phyloP scores from a whole-genome alignment of 92 coral and sea anemone genomes.

The Umimayanthus chanpuru region DNA sequence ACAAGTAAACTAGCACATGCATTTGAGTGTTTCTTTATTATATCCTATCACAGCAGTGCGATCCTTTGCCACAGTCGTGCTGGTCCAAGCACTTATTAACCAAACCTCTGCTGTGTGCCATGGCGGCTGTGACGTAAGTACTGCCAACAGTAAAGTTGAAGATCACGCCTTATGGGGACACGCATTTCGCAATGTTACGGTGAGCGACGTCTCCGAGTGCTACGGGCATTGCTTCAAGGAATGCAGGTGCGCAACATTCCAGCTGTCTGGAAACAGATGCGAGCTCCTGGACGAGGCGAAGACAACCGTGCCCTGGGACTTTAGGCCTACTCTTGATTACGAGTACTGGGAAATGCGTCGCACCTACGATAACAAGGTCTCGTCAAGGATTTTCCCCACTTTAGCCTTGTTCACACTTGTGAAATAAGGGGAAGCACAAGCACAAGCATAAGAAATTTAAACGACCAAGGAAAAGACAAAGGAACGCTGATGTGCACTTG shows the following conservation, averaged over 20 bases:
- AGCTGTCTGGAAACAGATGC: background rate
- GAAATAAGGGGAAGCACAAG: too few species aligned
- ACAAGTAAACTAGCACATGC: too few species aligned
- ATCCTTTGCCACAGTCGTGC: background rate
- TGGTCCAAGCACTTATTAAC: background rate
- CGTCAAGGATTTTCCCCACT: too few species aligned
- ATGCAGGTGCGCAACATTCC: background rate
- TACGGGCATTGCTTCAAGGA: conserved; percentile 9
- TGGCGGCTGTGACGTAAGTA: background rate
- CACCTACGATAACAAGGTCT: background rate
- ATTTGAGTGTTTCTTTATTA: background rate
- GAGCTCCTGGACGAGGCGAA: background rate
- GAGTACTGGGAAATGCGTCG: conserved; percentile 2
- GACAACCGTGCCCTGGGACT: background rate
- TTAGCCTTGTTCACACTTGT: too few species aligned
- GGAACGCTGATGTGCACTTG: too few species aligned
- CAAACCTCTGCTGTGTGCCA: background rate
- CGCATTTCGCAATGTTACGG: background rate
- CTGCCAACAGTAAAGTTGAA: background rate
- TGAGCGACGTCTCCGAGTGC: background rate
- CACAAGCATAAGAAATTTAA: too few species aligned
- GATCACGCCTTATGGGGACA: background rate
- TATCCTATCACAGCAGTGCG: background rate
- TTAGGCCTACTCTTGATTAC: background rate
- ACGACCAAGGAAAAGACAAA: too few species aligned